phyloP scores from a whole-genome alignment of 1,140 invertebrate genomes.

The Anastrepha ludens region DNA sequence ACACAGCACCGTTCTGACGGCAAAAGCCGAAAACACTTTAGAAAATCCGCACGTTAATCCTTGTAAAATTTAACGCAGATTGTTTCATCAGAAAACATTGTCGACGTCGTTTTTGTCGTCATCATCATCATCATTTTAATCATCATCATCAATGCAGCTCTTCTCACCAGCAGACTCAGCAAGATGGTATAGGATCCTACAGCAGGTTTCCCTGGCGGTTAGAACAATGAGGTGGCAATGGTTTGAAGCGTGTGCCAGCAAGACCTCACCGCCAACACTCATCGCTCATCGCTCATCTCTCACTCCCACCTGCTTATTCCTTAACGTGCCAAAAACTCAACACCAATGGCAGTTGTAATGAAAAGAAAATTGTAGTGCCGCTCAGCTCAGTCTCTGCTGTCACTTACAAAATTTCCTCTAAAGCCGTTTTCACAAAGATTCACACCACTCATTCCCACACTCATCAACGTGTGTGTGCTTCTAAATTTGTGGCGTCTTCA shows the following conservation, averaged over 20 bases:
- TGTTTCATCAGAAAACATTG: constrained; percentile 52
- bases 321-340: background rate
- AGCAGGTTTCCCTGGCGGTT: background rate
- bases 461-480: background rate
- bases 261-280: background rate
- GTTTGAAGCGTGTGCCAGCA: background rate
- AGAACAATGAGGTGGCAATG: constrained; percentile 1
- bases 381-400: constrained; percentile 25
- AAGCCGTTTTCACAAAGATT: constrained; percentile 37
- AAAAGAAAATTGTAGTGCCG: background rate
- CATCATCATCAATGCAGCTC: constrained; percentile 29
- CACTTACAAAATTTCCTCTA: constrained; percentile 42
- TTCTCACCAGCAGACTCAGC: background rate
- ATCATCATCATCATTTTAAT: background rate
- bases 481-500: constrained; percentile 24
- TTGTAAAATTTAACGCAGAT: constrained; percentile 56
- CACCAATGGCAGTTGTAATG: background rate
- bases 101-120: background rate
- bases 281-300: background rate
- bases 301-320: background rate
- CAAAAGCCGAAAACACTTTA: constrained; percentile 48
- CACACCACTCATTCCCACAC: background rate
- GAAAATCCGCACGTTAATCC: constrained; percentile 53
- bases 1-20: background rate
- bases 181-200: background rate